phyloP scores from a whole-genome alignment of 92 coral and sea anemone genomes.

The Actinernus sp. region DNA sequence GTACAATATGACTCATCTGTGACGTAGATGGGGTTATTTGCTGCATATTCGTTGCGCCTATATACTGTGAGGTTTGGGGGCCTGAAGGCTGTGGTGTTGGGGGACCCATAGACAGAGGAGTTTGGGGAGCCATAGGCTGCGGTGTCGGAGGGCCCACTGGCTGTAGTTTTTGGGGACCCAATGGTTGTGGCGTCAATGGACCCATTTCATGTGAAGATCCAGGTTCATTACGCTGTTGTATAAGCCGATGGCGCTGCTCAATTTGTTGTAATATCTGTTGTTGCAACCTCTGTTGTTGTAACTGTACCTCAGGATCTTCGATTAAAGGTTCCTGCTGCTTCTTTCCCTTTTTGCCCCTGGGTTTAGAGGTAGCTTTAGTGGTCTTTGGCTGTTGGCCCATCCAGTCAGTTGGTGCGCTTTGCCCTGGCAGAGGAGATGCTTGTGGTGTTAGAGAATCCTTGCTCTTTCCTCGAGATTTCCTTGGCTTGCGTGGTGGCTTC shows the following conservation, averaged over 20 bases:
- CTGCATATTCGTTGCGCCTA: too few species aligned
- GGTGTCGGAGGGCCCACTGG: conserved; percentile 50
- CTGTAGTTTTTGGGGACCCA: conserved; percentile 33
- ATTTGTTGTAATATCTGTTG: conserved; percentile 82
- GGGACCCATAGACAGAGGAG: background rate
- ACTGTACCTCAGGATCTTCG: conserved; percentile 76
- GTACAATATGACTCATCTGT: conserved; percentile 8
- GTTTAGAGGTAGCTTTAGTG: conserved; percentile 48
- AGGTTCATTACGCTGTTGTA: conserved; percentile 62
- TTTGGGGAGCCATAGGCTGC: conserved; percentile 7
- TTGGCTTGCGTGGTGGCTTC: conserved; percentile 63
- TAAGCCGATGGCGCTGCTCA: conserved; percentile 75
- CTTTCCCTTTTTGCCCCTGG: conserved; percentile 63
- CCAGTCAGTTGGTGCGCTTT: conserved; percentile 62
- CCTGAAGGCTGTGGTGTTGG: background rate
- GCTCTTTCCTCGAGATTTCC: conserved; percentile 73
- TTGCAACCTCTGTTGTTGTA: conserved; percentile 79
- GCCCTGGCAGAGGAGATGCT: conserved; percentile 63
- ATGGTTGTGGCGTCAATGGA: conserved; percentile 41
- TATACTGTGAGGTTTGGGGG: background rate
- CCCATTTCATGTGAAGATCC: conserved; percentile 33
- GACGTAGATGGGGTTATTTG: conserved; percentile 10
- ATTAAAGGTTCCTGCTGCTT: conserved; percentile 35
- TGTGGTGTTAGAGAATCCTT: conserved; percentile 69
- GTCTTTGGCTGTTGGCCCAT: conserved; percentile 61